Percentiles rank a stretch among this genome's conserved stretches.
phyloP scores from a whole-genome alignment of 1,140 invertebrate genomes.

The Probaryconus sp. region DNA sequence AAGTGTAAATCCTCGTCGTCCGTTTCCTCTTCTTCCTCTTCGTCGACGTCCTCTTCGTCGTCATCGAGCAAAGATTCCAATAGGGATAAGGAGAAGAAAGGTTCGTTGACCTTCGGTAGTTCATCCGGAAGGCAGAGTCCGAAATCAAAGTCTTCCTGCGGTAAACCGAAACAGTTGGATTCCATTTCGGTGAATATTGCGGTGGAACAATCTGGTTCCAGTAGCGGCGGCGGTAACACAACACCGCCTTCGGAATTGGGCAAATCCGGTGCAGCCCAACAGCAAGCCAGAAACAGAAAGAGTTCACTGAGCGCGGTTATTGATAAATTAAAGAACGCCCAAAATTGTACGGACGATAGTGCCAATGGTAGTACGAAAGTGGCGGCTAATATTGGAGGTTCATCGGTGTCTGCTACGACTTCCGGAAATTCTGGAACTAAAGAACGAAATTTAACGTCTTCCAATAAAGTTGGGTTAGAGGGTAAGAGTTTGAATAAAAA shows the following conservation, averaged over 20 bases:
- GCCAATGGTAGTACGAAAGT: slow-evolving; percentile 49
- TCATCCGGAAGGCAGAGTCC: slow-evolving; percentile 80
- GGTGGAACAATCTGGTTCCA: slow-evolving; percentile 39
- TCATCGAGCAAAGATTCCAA: slow-evolving; percentile 73
- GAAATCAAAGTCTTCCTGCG: slow-evolving; percentile 82
- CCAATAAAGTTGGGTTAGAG: slow-evolving; percentile 73
- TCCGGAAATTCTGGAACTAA: slow-evolving; percentile 68
- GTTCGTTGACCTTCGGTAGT: slow-evolving; percentile 76
- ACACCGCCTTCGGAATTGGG: slow-evolving; percentile 80
- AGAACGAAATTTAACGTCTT: slow-evolving; percentile 60
- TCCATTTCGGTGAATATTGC: slow-evolving; percentile 76
- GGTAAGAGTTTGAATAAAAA: slow-evolving; percentile 79
- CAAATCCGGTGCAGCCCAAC: slow-evolving; percentile 78
- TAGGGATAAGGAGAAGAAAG: slow-evolving; percentile 83
- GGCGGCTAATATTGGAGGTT: slow-evolving; percentile 61
- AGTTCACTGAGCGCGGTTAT: slow-evolving; percentile 90
- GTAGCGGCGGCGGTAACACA: slow-evolving; percentile 66
- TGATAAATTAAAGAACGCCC: slow-evolving; percentile 89
- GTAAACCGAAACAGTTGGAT: slow-evolving; percentile 85
- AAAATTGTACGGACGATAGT: slow-evolving; percentile 79
- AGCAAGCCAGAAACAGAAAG: slow-evolving; percentile 84
- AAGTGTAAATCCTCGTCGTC: slow-evolving; percentile 70
- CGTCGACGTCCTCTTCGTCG: slow-evolving; percentile 70
- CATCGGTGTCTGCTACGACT: slow-evolving; percentile 27
- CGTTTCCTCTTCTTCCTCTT: slow-evolving; percentile 69